phyloP scores from a whole-genome alignment of 2,797 vertebrate species.

The Liparis tanakae region DNA sequence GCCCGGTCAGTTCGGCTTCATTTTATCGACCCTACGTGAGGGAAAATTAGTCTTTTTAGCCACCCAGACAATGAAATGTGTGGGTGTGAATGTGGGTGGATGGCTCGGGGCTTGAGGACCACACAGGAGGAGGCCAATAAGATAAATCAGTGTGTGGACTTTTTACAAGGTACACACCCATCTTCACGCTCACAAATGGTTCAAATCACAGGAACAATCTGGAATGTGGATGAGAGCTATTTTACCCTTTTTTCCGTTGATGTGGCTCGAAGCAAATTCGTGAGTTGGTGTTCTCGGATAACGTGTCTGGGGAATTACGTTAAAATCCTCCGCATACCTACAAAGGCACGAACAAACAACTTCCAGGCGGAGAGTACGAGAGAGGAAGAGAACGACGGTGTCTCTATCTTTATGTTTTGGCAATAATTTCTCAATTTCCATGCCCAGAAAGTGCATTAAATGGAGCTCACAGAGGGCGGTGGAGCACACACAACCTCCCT shows the following conservation, averaged over 20 bases:
- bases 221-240: not conserved
- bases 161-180: slow-evolving; percentile 63
- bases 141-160: slow-evolving; percentile 62
- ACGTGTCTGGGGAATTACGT: slow-evolving; percentile 17
- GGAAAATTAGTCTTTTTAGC: slow-evolving; percentile 25
- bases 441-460: slow-evolving; percentile 43
- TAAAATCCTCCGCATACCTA: not conserved
- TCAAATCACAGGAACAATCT: slow-evolving; percentile 28
- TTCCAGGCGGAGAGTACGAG: not conserved
- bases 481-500: slow-evolving; percentile 34
- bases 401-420: slow-evolving; percentile 16
- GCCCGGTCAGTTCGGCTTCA: slow-evolving; percentile 14
- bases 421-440: slow-evolving; percentile 32
- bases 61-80: slow-evolving; percentile 35
- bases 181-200: slow-evolving; percentile 37
- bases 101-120: slow-evolving; percentile 41
- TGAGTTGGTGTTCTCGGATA: slow-evolving; percentile 4
- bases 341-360: not conserved
- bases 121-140: slow-evolving; percentile 58
- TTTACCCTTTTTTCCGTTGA: not conserved
- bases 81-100: slow-evolving; percentile 19
- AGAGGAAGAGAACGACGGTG: slow-evolving; percentile 7
- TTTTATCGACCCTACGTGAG: slow-evolving; percentile 29
- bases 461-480: slow-evolving; percentile 29
- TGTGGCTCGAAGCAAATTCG: slow-evolving; percentile 13